Conservation (phyloP, 1,140 invertebrate species). For the Caenorhabditis elegans region WBcel235 BX284606.5:7589501-7590000, state of each 20-base stretch:
- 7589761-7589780: constrained; percentile 26
- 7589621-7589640: constrained; percentile 63
- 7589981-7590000: constrained; percentile 66
- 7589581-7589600: constrained; percentile 66
- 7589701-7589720: neutral
- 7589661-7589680: neutral
- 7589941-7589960: constrained; percentile 56
- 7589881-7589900: constrained; percentile 63
- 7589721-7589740: neutral
- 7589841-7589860: constrained; percentile 60
- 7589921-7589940: constrained; percentile 27
- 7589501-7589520: constrained; percentile 63
- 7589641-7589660: constrained; percentile 62
- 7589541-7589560: constrained; percentile 57
- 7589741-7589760: neutral
- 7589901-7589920: constrained; percentile 27
- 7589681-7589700: neutral
- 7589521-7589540: constrained; percentile 59
- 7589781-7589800: constrained; percentile 61
- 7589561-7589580: constrained; percentile 65
- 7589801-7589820: constrained; percentile 63
- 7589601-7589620: constrained; percentile 58
- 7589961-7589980: constrained; percentile 65
- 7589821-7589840: constrained; percentile 64
- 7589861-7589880: constrained; percentile 65